Conservation (phyloP, 2,888 invertebrate species). For the Heliconius aoede region DNA sequence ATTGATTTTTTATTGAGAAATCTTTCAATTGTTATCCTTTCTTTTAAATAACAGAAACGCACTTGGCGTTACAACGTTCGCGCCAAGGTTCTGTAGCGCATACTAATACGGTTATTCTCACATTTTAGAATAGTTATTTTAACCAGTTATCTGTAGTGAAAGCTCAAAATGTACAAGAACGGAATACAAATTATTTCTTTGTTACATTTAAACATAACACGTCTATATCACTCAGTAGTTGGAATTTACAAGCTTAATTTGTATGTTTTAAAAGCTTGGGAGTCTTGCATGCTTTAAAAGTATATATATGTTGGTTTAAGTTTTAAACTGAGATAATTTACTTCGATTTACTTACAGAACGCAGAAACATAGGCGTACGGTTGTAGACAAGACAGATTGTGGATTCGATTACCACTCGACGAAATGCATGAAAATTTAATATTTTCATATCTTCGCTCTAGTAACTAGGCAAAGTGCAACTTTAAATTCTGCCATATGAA, state of each 20-base stretch:
- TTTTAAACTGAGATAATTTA: background rate
- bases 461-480: too few relatives aligned
- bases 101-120: slow-evolving; percentile 28
- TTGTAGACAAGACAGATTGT: too few relatives aligned
- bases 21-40: background rate
- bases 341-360: too few relatives aligned
- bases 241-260: background rate
- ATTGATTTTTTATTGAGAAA: slow-evolving; percentile 24
- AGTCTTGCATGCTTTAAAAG: background rate
- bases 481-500: too few relatives aligned
- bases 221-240: background rate
- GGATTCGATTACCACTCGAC: too few relatives aligned
- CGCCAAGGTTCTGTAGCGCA: slow-evolving; percentile 16
- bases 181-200: slow-evolving; percentile 29
- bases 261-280: background rate
- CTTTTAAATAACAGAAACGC: background rate
- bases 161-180: slow-evolving; percentile 9
- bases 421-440: too few relatives aligned
- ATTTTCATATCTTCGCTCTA: too few relatives aligned
- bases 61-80: background rate
- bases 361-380: too few relatives aligned
- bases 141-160: slow-evolving; percentile 15
- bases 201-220: slow-evolving; percentile 21
- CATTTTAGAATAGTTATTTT: slow-evolving; percentile 12
- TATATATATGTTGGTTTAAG: background rate